Evolutionary conservation across 2,888 invertebrate genomes (phyloP).

Genomic region (Brachypalpus laphriformis): DNA sequence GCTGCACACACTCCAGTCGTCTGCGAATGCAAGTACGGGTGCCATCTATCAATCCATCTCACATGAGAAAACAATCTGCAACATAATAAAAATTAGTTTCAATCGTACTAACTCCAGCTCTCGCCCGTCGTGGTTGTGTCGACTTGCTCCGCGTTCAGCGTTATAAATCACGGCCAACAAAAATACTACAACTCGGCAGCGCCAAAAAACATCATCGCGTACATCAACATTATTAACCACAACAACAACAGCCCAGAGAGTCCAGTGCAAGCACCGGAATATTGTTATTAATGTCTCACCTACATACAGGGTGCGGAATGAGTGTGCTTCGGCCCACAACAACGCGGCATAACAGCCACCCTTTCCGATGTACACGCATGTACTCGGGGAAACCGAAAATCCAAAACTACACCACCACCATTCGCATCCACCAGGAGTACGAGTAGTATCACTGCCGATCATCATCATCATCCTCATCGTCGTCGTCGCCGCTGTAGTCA

Average conservation of each 20-base stretch:
- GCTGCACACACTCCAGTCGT: constrained; percentile 20
- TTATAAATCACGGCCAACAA: constrained; percentile 72
- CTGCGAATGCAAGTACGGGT: constrained; percentile 55
- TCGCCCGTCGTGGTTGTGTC: constrained; percentile 3
- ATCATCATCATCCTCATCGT: constrained; percentile 26
- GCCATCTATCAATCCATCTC: constrained; percentile 74
- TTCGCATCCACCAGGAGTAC: neutral
- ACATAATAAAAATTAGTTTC: constrained; percentile 74
- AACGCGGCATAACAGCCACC: constrained; percentile 53
- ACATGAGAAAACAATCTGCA: constrained; percentile 73
- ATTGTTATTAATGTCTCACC: constrained; percentile 75
- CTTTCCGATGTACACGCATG: constrained; percentile 59
- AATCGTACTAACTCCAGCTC: constrained; percentile 50
- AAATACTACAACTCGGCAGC: constrained; percentile 71
- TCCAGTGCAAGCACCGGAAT: constrained; percentile 40
- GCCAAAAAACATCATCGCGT: constrained; percentile 74
- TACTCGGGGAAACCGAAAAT: constrained; percentile 9
- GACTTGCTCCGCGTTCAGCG: constrained; percentile 30
- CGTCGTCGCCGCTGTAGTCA: constrained; percentile 56
- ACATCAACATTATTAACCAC: constrained; percentile 74
- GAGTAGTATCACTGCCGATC: constrained; percentile 29
- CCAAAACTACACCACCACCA: constrained; percentile 45
- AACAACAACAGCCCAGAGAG: constrained; percentile 38
- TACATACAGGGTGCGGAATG: constrained; percentile 73
- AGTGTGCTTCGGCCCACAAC: constrained; percentile 57